phyloP scores from a whole-genome alignment of 1,140 invertebrate genomes.

The Bilobella aurantiaca region DNA sequence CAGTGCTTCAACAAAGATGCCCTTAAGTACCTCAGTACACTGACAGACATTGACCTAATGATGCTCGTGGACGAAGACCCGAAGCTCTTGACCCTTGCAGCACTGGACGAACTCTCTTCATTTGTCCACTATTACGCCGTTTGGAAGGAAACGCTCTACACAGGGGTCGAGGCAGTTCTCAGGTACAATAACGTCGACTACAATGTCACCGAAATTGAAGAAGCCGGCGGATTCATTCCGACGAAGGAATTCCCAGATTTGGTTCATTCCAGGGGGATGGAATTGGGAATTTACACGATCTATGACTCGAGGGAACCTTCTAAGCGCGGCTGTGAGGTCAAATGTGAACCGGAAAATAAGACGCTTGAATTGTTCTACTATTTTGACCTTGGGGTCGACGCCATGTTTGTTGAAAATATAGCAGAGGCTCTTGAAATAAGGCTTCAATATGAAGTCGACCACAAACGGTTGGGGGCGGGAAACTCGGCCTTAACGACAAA shows the following conservation, averaged over 20 bases:
- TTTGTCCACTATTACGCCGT: conserved; percentile 14
- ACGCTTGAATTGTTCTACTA: conserved; percentile 23
- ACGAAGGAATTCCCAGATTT: conserved; percentile 14
- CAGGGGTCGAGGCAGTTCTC: conserved; percentile 20
- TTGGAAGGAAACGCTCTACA: conserved; percentile 30
- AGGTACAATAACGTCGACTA: conserved; percentile 1
- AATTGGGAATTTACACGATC: conserved; percentile 25
- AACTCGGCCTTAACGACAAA: no score
- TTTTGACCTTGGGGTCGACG: conserved; percentile 27
- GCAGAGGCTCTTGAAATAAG: conserved; percentile 19
- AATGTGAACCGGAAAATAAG: conserved; percentile 19
- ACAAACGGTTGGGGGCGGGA: no score
- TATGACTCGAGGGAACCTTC: conserved; percentile 25
- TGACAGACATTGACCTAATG: conserved; percentile 12
- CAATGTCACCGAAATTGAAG: conserved; percentile 1
- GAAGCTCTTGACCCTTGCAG: conserved; percentile 12
- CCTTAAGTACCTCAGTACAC: conserved; percentile 18
- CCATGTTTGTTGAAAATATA: conserved; percentile 30
- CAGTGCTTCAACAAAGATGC: conserved; percentile 26
- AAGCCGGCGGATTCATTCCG: conserved; percentile 25
- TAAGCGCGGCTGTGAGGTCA: conserved; percentile 16
- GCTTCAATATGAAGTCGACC: conserved; percentile 11
- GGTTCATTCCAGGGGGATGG: conserved; percentile 22
- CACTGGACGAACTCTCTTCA: conserved; percentile 14
- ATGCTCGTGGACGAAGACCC: conserved; percentile 15